Base-by-base conservation (phyloP, 2,797 vertebrate species). In the Enteromius radiatus region DNA sequence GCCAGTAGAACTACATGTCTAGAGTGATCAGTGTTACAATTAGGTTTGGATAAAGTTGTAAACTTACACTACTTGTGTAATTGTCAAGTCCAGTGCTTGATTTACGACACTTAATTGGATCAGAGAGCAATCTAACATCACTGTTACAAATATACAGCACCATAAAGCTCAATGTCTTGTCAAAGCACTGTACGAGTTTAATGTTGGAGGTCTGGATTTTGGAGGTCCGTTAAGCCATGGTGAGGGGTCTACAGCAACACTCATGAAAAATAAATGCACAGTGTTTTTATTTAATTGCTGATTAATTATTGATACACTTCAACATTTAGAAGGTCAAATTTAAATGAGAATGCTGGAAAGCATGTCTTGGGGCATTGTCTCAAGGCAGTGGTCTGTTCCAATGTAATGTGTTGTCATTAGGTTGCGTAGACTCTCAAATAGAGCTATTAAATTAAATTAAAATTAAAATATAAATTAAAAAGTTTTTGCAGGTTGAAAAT, bases 251-350 rank as follows among this genome's bases (percentile, higher is more conserved):
- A 73, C 82, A 90, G 80, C 86, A 86, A 88, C 90, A 87, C 56
- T 86, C 88, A 93, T 94, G 91, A 95, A 94, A 91, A 84, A 92
- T 95, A 88, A 88, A 94, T 94, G 91, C 88, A 89, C 90, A 90
- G 88, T 93, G 91, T 91, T 92, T 92, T 93, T 91, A 92, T 94
- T 93, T 93, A 94, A 94, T 93, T 94, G 92, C 88, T 89, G 83
- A 76, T 94, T 85, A 93, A 94, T 92, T 94, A 94, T 94, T 94
- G 87, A 95, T 86, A 45, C 84, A 78, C 79, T 91, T 43, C 21
- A 88, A 86, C 89, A 91, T 92, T 92, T 91, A 91, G 82, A 84
- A 78, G 81, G 87, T 94, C 92, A 92, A 88, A 93, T 93, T 92
- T 92, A 90, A 93, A 90, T 89, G 83, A 61, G 59, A 83, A 76